Percentiles rank a stretch among this genome's conserved stretches.
phyloP scores from a whole-genome alignment of 2,797 vertebrate genomes.

The Diceros bicornis region DNA sequence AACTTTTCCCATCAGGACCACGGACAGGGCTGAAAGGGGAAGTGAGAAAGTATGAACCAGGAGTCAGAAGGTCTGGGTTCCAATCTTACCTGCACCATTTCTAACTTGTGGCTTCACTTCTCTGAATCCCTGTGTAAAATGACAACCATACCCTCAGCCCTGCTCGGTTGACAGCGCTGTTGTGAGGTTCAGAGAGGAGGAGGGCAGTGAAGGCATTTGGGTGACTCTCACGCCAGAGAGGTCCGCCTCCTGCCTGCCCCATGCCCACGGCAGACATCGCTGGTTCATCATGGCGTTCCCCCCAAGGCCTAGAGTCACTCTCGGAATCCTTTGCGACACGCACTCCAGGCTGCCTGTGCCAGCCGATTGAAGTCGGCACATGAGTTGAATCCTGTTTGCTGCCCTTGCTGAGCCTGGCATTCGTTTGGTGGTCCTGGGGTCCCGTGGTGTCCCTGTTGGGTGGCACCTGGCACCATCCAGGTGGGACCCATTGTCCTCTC shows the following conservation, averaged over 20 bases:
- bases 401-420: background rate
- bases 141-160: background rate
- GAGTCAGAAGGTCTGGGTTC: background rate
- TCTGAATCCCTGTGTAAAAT: background rate
- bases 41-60: too few relatives aligned
- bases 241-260: background rate
- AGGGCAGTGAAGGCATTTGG: background rate
- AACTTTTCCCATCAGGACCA: background rate
- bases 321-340: background rate
- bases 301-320: too few relatives aligned
- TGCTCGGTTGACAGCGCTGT: fast-evolving
- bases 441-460: fast-evolving
- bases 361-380: fast-evolving
- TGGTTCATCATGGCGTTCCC: too few relatives aligned
- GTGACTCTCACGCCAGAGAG: fast-evolving
- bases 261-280: fast-evolving
- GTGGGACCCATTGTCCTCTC: background rate
- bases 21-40: background rate
- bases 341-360: background rate
- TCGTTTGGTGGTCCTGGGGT: background rate
- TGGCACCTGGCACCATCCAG: background rate
- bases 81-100: fast-evolving
- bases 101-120: background rate
- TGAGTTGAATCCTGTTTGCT: background rate
- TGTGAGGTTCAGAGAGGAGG: background rate